Evolutionary conservation across 2,113 vertebrate species (phyloP).

Genomic region (Calypte anna): DNA sequence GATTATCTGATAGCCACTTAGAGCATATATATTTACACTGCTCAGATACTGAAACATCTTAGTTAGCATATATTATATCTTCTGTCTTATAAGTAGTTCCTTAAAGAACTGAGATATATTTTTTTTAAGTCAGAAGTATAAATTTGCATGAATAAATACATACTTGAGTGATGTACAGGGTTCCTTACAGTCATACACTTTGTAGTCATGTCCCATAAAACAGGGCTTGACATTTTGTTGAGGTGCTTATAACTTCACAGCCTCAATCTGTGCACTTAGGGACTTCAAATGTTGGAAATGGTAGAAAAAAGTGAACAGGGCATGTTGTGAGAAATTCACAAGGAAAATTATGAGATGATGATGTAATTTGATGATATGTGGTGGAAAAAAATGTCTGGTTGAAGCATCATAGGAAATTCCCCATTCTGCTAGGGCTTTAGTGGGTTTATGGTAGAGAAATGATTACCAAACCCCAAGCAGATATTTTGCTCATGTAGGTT

Average conservation of each 20-base stretch:
- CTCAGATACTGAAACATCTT: background rate
- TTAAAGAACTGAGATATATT: background rate
- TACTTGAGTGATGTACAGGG: background rate
- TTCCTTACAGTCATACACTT: background rate
- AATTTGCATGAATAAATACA: background rate
- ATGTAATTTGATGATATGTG: background rate
- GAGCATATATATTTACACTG: background rate
- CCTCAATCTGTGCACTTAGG: background rate
- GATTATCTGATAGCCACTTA: background rate
- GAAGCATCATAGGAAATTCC: background rate
- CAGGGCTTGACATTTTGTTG: background rate
- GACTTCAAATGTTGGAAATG: background rate
- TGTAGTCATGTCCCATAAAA: background rate
- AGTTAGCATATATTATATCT: background rate
- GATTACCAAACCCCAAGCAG: background rate
- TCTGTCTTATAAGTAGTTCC: background rate
- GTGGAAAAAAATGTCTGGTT: background rate
- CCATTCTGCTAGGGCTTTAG: background rate
- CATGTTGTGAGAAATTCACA: background rate
- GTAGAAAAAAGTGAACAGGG: background rate
- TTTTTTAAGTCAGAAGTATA: background rate
- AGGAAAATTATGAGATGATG: background rate
- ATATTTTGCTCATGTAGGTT: background rate
- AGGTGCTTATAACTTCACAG: background rate
- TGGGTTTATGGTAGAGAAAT: background rate